Percentiles rank a stretch among this genome's conserved stretches.
Evolutionary conservation across 2,888 invertebrate species (phyloP).

Genomic region (Microctonus aethiopoides): DNA sequence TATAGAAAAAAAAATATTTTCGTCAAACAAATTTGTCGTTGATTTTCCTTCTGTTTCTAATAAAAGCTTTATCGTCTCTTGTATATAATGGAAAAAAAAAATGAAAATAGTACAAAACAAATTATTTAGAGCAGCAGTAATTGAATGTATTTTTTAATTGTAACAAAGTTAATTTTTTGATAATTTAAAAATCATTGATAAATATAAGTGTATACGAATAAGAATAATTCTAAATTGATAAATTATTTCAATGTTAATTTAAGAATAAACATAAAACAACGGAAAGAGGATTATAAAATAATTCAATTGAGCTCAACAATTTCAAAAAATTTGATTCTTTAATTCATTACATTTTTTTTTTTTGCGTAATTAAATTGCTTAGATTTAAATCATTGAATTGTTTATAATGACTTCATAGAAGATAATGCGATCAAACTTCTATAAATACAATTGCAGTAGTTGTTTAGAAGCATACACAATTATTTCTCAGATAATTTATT

Average conservation of each 20-base stretch:
- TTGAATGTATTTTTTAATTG: constrained; percentile 13
- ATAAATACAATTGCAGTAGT: neutral
- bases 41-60: neutral
- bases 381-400: constrained; percentile 45
- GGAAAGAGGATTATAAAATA: neutral
- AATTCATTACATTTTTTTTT: constrained; percentile 32
- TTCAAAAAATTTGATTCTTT: constrained; percentile 29
- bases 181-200: constrained; percentile 21
- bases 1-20: neutral
- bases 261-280: neutral
- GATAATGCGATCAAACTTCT: constrained; percentile 40
- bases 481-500: neutral
- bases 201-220: constrained; percentile 38
- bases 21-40: neutral
- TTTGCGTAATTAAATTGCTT: constrained; percentile 40
- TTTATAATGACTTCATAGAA: constrained; percentile 55
- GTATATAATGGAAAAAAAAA: neutral
- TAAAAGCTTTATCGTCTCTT: neutral
- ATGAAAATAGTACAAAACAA: neutral
- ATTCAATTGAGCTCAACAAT: neutral
- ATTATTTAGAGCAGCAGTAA: neutral
- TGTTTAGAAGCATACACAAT: neutral
- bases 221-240: neutral
- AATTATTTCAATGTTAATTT: neutral
- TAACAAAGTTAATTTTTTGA: neutral